Percentiles rank a stretch among this genome's conserved stretches.
Evolutionary conservation across 2,888 invertebrate species (phyloP).

Genomic region (Rhogogaster chlorosoma): DNA sequence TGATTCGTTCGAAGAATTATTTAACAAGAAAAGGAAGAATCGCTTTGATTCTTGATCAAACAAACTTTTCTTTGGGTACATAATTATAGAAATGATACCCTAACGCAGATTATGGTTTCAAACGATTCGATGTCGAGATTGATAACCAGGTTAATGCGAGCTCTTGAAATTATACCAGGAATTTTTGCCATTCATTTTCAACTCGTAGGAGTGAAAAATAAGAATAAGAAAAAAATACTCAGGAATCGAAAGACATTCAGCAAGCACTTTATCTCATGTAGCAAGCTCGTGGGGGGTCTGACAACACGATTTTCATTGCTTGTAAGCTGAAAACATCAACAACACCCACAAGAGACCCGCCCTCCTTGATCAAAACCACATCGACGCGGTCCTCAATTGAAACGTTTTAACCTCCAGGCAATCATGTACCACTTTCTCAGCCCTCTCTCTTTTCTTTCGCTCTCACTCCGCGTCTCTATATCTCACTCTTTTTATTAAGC

Average conservation of each 20-base stretch:
- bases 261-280: constrained; percentile 14
- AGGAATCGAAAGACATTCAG: not conserved
- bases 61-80: not conserved
- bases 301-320: constrained; percentile 27
- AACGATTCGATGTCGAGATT: not conserved
- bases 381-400: constrained; percentile 32
- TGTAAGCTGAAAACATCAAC: constrained; percentile 45
- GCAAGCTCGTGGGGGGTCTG: constrained; percentile 28
- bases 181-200: not conserved
- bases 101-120: not conserved
- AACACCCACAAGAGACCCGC: constrained; percentile 44
- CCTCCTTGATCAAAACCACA: constrained; percentile 36
- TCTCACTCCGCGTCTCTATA: not conserved
- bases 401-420: constrained; percentile 45
- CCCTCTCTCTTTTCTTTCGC: not conserved
- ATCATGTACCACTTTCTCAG: constrained; percentile 42
- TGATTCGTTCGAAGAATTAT: too few relatives aligned
- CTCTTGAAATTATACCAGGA: not conserved
- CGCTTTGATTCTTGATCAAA: not conserved
- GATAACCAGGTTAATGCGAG: not conserved
- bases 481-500: constrained; percentile 28
- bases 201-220: not conserved
- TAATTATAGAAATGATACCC: not conserved
- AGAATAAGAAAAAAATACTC: not conserved
- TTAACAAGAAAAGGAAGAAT: too few relatives aligned